A percentile compares a stretch with the other conserved stretches of the same genome.
Evolutionary conservation across 1,140 invertebrate genomes (phyloP).

Genomic region (Cheumatopsyche charites): DNA sequence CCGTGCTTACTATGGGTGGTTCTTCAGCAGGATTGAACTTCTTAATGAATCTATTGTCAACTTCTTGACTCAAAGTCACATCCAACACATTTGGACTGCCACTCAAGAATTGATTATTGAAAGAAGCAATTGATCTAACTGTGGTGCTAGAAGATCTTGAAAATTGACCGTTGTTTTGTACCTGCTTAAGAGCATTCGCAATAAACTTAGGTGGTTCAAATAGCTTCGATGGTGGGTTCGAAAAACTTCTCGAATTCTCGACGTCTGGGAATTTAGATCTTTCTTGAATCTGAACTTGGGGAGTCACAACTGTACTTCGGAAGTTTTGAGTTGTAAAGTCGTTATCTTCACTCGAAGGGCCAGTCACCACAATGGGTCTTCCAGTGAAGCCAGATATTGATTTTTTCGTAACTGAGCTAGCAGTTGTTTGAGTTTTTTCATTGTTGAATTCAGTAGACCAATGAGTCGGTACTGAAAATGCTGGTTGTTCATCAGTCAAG

Average conservation of each 20-base stretch:
- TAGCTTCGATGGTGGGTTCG: slow-evolving; percentile 39
- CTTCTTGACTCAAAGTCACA: slow-evolving; percentile 11
- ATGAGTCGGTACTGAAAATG: slow-evolving; percentile 39
- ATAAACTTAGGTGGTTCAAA: slow-evolving; percentile 38
- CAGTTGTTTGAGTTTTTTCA: slow-evolving; percentile 37
- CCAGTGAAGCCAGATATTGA: slow-evolving; percentile 30
- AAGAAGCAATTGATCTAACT: slow-evolving; percentile 44
- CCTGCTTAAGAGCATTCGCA: neutral
- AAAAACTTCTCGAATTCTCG: neutral
- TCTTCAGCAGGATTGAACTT: slow-evolving; percentile 56
- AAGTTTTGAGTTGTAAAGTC: neutral
- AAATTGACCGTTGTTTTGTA: slow-evolving; percentile 5
- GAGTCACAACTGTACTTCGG: neutral
- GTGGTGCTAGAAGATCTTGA: slow-evolving; percentile 41
- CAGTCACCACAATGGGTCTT: slow-evolving; percentile 41
- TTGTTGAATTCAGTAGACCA: slow-evolving; percentile 45
- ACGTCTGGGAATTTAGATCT: neutral
- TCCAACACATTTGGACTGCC: neutral
- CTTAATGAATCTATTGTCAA: slow-evolving; percentile 58
- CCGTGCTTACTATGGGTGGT: neutral
- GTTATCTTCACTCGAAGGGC: slow-evolving; percentile 29
- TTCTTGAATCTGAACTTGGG: neutral
- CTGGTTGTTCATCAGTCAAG: slow-evolving; percentile 35
- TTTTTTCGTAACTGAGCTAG: slow-evolving; percentile 17
- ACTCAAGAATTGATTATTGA: slow-evolving; percentile 43